phyloP scores from a whole-genome alignment of 2,888 invertebrate species.

The Auanema freiburgensis region DNA sequence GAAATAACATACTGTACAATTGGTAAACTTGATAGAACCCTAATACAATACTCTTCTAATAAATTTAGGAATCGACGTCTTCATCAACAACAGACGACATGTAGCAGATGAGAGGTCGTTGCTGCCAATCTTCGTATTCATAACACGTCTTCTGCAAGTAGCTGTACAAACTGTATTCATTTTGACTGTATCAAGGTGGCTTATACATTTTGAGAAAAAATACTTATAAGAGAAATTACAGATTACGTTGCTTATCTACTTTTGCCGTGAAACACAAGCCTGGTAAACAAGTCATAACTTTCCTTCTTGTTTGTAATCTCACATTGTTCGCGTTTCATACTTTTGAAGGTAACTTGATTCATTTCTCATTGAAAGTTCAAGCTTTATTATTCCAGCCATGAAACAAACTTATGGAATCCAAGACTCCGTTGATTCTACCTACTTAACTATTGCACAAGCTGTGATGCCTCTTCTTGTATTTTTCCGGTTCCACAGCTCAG shows the following conservation, averaged over 20 bases:
- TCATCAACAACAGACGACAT: slow-evolving; percentile 30
- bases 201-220: neutral
- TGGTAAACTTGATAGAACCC: slow-evolving; percentile 17
- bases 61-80: slow-evolving; percentile 36
- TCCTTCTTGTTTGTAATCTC: slow-evolving; percentile 59
- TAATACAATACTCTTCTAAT: neutral
- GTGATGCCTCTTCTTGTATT: slow-evolving; percentile 60
- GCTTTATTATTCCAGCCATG: slow-evolving; percentile 39
- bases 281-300: slow-evolving; percentile 63
- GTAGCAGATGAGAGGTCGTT: slow-evolving; percentile 24
- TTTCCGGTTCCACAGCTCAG: slow-evolving; percentile 55
- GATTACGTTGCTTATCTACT: slow-evolving; percentile 35
- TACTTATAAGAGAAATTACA: slow-evolving; percentile 13
- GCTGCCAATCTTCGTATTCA: slow-evolving; percentile 48
- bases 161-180: slow-evolving; percentile 61
- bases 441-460: slow-evolving; percentile 55
- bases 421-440: slow-evolving; percentile 32
- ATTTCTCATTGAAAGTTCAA: no score
- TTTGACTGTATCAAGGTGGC: slow-evolving; percentile 44
- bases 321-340: slow-evolving; percentile 51
- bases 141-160: slow-evolving; percentile 57
- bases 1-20: slow-evolving; percentile 55
- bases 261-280: slow-evolving; percentile 42
- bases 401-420: slow-evolving; percentile 49
- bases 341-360: slow-evolving; percentile 30